Evolutionary conservation across 2,888 invertebrate species (phyloP).

Genomic region (Anagyrus pseudococci): DNA sequence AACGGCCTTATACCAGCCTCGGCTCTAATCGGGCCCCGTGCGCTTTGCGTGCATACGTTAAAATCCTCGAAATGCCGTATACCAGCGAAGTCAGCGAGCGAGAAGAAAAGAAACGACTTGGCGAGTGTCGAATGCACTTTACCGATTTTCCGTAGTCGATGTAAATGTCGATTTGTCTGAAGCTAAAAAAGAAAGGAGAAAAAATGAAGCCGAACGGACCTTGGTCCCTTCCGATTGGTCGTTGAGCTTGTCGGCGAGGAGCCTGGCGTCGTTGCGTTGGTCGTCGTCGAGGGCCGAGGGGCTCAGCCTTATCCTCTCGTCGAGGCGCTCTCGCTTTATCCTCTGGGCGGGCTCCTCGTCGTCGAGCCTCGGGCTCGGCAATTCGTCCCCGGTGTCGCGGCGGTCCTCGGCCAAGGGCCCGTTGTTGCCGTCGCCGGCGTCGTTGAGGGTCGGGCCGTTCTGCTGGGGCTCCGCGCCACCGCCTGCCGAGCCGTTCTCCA

Average conservation of each 20-base stretch:
- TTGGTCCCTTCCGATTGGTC: slow-evolving; percentile 52
- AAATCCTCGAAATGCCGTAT: too few species aligned
- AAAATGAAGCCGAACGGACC: slow-evolving; percentile 42
- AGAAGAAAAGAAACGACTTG: too few species aligned
- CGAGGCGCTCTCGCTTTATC: slow-evolving; percentile 44
- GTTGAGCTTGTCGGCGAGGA: slow-evolving; percentile 17
- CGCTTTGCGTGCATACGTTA: too few species aligned
- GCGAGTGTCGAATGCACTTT: too few species aligned
- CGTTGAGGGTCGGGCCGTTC: slow-evolving; percentile 19
- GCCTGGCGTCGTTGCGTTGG: not conserved
- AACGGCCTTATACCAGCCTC: too few species aligned
- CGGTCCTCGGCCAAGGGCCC: slow-evolving; percentile 44
- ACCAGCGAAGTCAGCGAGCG: too few species aligned
- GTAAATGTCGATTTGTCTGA: too few species aligned
- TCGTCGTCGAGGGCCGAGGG: slow-evolving; percentile 21
- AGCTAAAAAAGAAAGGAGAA: too few species aligned
- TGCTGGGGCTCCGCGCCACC: too few species aligned
- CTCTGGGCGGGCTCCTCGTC: slow-evolving; percentile 33
- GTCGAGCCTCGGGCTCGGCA: slow-evolving; percentile 41
- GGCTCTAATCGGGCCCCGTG: too few species aligned
- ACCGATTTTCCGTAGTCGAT: too few species aligned
- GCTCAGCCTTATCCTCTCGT: slow-evolving; percentile 38
- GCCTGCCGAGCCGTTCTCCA: slow-evolving; percentile 20
- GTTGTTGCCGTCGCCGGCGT: slow-evolving; percentile 23
- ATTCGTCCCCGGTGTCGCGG: slow-evolving; percentile 37